Conservation (phyloP, 2,888 invertebrate species). For the Mimachlamys varia region DNA sequence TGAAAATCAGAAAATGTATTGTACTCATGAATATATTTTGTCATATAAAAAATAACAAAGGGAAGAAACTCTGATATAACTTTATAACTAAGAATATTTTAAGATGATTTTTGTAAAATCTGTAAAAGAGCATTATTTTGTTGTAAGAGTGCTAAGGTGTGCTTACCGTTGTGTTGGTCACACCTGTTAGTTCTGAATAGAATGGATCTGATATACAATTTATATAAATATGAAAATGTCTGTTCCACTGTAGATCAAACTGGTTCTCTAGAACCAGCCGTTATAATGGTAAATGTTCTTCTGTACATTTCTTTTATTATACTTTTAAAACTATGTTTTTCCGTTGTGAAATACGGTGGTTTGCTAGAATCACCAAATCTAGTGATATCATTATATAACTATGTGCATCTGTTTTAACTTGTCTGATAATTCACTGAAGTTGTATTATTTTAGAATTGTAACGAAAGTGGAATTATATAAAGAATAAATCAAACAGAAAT, state of each 20-base stretch:
- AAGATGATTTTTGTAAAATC: slow-evolving; percentile 1
- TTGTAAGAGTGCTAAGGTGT: background rate
- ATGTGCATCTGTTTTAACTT: too few relatives aligned
- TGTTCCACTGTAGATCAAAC: background rate
- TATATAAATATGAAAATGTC: background rate
- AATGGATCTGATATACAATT: background rate
- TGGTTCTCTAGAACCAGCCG: background rate
- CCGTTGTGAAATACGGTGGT: background rate
- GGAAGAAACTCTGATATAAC: too few relatives aligned
- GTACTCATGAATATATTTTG: too few relatives aligned
- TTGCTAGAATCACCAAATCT: background rate
- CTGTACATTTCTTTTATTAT: background rate
- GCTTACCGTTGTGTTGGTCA: background rate
- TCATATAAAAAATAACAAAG: too few relatives aligned
- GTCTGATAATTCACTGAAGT: too few relatives aligned
- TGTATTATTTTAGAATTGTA: background rate
- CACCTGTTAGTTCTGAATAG: background rate
- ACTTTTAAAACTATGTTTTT: background rate
- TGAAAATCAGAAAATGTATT: too few relatives aligned
- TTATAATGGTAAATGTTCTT: background rate
- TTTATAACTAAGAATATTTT: background rate
- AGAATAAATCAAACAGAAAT: background rate
- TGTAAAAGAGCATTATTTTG: background rate
- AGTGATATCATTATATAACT: background rate
- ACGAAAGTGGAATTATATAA: background rate